Base-by-base conservation (phyloP, 1,140 invertebrate genomes). In the Phymorhynchus buccinoides region DNA sequence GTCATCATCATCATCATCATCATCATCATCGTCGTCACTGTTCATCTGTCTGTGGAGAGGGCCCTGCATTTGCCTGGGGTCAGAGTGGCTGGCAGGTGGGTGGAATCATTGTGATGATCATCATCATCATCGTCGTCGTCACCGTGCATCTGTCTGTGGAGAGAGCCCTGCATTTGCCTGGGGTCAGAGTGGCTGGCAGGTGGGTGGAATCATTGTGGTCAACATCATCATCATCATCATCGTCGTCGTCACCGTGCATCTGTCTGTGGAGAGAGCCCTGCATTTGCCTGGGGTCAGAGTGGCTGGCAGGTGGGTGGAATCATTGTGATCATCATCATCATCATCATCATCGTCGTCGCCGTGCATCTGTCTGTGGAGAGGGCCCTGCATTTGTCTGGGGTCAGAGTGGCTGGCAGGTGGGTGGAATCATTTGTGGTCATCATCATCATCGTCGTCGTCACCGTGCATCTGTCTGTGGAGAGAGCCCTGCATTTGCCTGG, bases 61-160 rank as follows among this genome's bases (percentile, higher is more conserved):
- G 92, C 92, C 22, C 87, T 92, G 86, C 92, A 92, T 85, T 84
- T 93, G 68, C 90, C 91, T 42, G 85, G 85, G 75, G 90, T 93
- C 37, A 83, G 87, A 35, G 77, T 39, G 4, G 18, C 77, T 56
- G 77, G 77, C 77, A 79, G 77, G 77, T 79, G 9, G 41, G 18
- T 52, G 48, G 48, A 52, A 52, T 22, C 9, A 9, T 52, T 52
- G 48, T 12, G 48, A 12, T 52, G 9, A 52, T 52, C n/a, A n/a
- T n/a, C n/a, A n/a, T n/a, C n/a, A n/a, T n/a, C n/a, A n/a, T n/a
- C n/a, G n/a, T n/a, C n/a, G 87, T 85, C 41, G 92, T 93, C 84
- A 56, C 85, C 73, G 91, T 91, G 16, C 87, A 91, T 14, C 86
- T 93, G 3, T 88, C 87, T 82, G 88, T 93, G 6, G 92, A 93